Conservation (phyloP, 2,797 vertebrate species). For the Phrynocephalus guinanensis region DNA sequence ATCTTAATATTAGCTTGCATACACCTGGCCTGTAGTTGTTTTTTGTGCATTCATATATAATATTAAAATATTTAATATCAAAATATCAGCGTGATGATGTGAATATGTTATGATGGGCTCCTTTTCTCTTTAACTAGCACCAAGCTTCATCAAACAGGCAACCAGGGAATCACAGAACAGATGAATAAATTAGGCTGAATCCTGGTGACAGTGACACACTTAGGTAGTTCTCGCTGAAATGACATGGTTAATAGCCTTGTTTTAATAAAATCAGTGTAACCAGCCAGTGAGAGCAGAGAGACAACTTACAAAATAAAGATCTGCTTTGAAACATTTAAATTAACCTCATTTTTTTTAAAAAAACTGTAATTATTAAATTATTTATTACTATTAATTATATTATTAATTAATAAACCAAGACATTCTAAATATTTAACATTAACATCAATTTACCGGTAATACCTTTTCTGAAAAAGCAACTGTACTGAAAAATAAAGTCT, state of each 20-base stretch:
- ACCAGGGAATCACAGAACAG: not conserved
- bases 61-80: not conserved
- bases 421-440: too few relatives aligned
- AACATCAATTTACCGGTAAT: not conserved
- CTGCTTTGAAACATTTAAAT: not conserved
- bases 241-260: not conserved
- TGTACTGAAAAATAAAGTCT: not conserved
- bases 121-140: not conserved
- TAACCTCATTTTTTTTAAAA: not conserved
- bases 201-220: not conserved
- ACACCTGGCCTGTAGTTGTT: not conserved
- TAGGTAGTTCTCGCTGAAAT: not conserved
- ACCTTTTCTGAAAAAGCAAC: not conserved
- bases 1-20: constrained; percentile 1
- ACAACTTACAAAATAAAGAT: not conserved
- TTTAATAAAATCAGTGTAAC: too few relatives aligned
- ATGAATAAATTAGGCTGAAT: not conserved
- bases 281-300: not conserved
- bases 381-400: too few relatives aligned
- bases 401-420: too few relatives aligned
- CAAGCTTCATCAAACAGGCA: not conserved
- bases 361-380: not conserved
- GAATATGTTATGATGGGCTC: not conserved
- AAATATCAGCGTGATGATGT: not conserved
- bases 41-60: not conserved